phyloP scores from a whole-genome alignment of 1,140 invertebrate species.

The Alviniconcha marisindica region DNA sequence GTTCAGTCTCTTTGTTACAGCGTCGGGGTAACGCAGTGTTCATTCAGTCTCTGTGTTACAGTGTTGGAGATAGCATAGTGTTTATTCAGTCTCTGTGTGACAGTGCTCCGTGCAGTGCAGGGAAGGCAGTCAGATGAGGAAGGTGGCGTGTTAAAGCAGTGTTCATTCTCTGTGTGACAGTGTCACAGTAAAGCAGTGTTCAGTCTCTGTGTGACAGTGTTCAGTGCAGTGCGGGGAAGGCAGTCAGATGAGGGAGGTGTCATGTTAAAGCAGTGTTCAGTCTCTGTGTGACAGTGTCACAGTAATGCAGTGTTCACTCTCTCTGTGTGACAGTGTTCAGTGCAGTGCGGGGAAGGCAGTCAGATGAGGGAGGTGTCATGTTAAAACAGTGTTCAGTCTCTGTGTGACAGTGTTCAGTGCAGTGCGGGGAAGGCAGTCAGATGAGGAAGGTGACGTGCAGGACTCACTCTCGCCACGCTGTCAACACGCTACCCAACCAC shows the following conservation, averaged over 20 bases:
- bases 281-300: too few relatives aligned
- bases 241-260: slow-evolving; percentile 81
- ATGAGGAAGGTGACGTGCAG: slow-evolving; percentile 82
- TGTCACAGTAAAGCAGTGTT: too few relatives aligned
- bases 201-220: slow-evolving; percentile 78
- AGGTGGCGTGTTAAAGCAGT: slow-evolving; percentile 79
- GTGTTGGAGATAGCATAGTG: too few relatives aligned
- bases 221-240: slow-evolving; percentile 84
- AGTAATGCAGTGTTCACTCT: too few relatives aligned
- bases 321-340: slow-evolving; percentile 80
- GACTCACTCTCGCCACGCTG: slow-evolving; percentile 62
- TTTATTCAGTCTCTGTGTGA: slow-evolving; percentile 41
- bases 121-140: slow-evolving; percentile 81
- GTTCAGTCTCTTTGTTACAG: too few relatives aligned
- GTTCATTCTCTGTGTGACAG: too few relatives aligned
- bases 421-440: slow-evolving; percentile 84
- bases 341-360: slow-evolving; percentile 82
- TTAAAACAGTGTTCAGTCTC: not conserved
- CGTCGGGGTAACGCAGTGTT: too few relatives aligned
- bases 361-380: slow-evolving; percentile 77
- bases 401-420: slow-evolving; percentile 81
- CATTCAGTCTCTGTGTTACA: too few relatives aligned
- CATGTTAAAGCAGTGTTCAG: slow-evolving; percentile 75
- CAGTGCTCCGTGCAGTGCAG: slow-evolving; percentile 86
- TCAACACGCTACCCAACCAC: slow-evolving; percentile 64